These are phyloP conservation scores for Eucriotettix oculatus DNA, from an alignment of 2,888 invertebrate genomes.

Conservation along the genomic window DNA sequence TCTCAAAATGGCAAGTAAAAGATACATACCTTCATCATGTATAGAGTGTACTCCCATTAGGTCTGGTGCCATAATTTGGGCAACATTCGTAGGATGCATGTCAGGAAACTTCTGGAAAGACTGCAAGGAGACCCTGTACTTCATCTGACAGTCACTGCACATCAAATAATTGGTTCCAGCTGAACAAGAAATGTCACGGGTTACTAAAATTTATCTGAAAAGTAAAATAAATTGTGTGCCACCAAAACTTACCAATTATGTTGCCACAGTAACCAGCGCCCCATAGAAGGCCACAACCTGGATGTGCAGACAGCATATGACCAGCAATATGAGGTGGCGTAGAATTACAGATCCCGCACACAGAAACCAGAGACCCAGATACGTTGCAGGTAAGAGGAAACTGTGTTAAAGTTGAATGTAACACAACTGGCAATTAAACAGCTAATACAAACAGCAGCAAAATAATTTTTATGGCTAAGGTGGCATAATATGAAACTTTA, in stretches of 20 bases:
- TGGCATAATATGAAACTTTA: no score
- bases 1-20: no score
- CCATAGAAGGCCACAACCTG: constrained; percentile 35
- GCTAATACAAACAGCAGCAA: no score
- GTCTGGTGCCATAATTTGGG: constrained; percentile 22
- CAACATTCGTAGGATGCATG: constrained; percentile 5
- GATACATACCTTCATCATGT: constrained; percentile 13
- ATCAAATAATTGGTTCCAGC: constrained; percentile 29
- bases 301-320: constrained; percentile 33
- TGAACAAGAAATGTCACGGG: neutral
- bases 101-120: constrained; percentile 3
- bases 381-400: constrained; percentile 8
- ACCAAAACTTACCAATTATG: constrained; percentile 20
- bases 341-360: constrained; percentile 30
- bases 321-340: constrained; percentile 25
- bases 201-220: neutral
- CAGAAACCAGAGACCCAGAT: constrained; percentile 10
- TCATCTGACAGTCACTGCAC: constrained; percentile 33
- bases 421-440: neutral
- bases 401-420: neutral
- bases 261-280: constrained; percentile 34
- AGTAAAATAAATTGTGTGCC: neutral
- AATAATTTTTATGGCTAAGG: no score
- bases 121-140: constrained; percentile 20
- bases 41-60: constrained; percentile 24